Base-by-base conservation (phyloP, 2,797 vertebrate genomes). In the Borostomias antarcticus region DNA sequence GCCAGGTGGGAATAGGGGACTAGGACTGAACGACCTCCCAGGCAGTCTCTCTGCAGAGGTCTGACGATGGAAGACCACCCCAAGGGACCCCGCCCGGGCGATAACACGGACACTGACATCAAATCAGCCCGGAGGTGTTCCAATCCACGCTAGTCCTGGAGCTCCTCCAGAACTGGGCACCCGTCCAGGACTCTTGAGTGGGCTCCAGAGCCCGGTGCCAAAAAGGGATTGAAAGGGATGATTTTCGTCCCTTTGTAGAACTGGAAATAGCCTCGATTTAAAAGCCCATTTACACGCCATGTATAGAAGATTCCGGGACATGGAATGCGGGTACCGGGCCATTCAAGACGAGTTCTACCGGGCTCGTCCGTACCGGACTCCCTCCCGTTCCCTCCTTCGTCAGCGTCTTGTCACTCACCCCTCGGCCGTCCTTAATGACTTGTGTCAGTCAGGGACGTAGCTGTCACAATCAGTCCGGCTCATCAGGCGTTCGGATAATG, bases 401-500 rank as follows among this genome's bases (percentile, higher is more conserved):
- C 89, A 86, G 88, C 89, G 86, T 89, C 82, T 89, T 91, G 85
- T 88, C 88, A 78, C 74, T 88, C 86, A 82, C 62, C 75, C 73
- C 26, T 51, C 26, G 58, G 63, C 59, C 75, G 37, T 72, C 47
- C 69, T 73, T 88, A 90, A 90, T 86, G 80, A 64, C 78, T 79
- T 60, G 71, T 83, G 89, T 89, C 90, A 89, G 73, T 90, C 88
- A 88, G 62, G 73, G 70, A 83, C 83, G 81, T 82, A 82, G 82
- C 83, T 80, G 83, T 88, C 85, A 86, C 66, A 76, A 68, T 35
- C 33, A 78, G 75, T 86, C 86, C 60, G 75, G 61, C 70, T 52
- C 76, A 65, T 62, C 66, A 69, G 52, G 59, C 64, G 57, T 69
- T 32, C 69, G 71, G 74, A 75, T 85, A 86, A 81, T 79, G 72